phyloP scores from a whole-genome alignment of 2,113 vertebrate genomes.

The Pipra filicauda region DNA sequence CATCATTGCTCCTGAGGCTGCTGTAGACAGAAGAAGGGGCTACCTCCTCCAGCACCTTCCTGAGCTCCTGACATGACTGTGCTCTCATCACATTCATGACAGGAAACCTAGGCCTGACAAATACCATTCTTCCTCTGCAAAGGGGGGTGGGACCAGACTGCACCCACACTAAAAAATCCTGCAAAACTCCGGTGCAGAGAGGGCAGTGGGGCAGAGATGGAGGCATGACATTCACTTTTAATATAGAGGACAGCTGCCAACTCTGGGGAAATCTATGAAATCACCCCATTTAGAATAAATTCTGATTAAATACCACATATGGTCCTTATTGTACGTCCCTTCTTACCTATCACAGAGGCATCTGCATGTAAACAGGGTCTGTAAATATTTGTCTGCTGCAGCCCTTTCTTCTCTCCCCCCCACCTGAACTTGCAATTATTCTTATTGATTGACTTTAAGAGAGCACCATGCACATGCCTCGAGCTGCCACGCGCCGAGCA shows the following conservation, averaged over 20 bases:
- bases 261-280: constrained; percentile 24
- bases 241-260: background rate
- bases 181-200: background rate
- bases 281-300: constrained; percentile 4
- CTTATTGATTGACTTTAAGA: constrained; percentile 45
- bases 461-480: background rate
- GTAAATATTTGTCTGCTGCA: constrained; percentile 11
- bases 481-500: background rate
- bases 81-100: background rate
- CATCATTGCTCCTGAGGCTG: background rate
- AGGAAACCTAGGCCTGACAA: background rate
- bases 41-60: background rate
- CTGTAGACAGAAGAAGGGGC: background rate
- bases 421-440: constrained; percentile 22
- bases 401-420: constrained; percentile 11
- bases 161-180: fast-evolving
- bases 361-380: constrained; percentile 16
- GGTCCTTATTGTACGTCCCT: background rate
- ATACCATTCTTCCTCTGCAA: background rate
- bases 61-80: fast-evolving
- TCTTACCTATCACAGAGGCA: background rate
- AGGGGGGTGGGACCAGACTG: background rate
- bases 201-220: background rate
- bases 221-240: background rate
- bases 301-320: constrained; percentile 32